A percentile compares a stretch with the other conserved stretches of the same genome.
Conservation (phyloP, 2,888 invertebrate species). For the Ormia ochracea region DNA sequence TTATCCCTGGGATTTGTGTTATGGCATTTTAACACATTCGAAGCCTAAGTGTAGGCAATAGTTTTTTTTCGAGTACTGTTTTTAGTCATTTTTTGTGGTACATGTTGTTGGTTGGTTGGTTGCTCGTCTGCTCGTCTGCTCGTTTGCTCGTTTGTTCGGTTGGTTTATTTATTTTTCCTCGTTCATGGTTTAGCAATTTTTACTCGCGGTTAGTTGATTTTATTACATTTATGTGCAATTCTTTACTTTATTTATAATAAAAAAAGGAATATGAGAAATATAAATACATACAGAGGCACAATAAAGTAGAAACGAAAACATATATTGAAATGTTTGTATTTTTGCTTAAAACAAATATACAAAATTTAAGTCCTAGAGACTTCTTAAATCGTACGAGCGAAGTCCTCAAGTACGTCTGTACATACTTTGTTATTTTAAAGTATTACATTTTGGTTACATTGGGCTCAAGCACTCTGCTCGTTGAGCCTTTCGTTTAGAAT, state of each 20-base stretch:
- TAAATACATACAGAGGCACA: not conserved
- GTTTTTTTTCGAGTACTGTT: no score
- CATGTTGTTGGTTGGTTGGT: no score
- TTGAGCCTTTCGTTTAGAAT: no score
- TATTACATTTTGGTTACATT: no score
- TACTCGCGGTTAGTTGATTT: slow-evolving; percentile 57
- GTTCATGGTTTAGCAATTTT: slow-evolving; percentile 38
- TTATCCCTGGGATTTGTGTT: slow-evolving; percentile 52
- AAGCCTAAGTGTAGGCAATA: slow-evolving; percentile 50
- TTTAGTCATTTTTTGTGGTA: no score
- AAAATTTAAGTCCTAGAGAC: no score
- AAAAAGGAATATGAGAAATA: not conserved
- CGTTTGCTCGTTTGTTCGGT: not conserved
- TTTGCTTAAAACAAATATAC: not conserved
- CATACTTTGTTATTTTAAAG: no score
- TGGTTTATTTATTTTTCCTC: slow-evolving; percentile 18
- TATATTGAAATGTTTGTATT: slow-evolving; percentile 11
- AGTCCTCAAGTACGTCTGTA: no score
- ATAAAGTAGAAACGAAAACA: slow-evolving; percentile 3
- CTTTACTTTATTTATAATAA: slow-evolving; percentile 44
- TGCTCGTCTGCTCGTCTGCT: slow-evolving; percentile 4
- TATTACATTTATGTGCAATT: slow-evolving; percentile 45
- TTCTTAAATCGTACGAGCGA: no score
- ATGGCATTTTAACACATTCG: slow-evolving; percentile 57
- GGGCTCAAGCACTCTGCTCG: no score